Evolutionary conservation across 2,797 vertebrate species (phyloP).

Genomic region (Pelobates cultripes): DNA sequence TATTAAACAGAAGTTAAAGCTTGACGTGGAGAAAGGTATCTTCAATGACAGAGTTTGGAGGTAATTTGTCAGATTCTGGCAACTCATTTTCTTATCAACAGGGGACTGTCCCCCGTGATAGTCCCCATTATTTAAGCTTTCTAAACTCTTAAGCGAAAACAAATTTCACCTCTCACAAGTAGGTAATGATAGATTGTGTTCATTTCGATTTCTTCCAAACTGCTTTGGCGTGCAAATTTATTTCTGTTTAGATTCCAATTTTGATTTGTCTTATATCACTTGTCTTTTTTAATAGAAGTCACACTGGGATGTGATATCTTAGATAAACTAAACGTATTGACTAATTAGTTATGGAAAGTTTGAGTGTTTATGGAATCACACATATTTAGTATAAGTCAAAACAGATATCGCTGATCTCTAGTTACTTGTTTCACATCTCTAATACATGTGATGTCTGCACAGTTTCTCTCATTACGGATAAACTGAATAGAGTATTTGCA

Average conservation of each 20-base stretch:
- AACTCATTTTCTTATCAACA: conserved; percentile 52
- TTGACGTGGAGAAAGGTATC: conserved; percentile 32
- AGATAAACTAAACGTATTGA: too few relatives aligned
- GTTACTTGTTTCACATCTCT: too few relatives aligned
- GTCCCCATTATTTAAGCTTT: conserved; percentile 48
- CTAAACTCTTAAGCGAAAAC: conserved; percentile 50
- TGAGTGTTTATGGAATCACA: too few relatives aligned
- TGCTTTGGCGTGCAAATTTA: conserved; percentile 27
- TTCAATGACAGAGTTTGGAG: conserved; percentile 46
- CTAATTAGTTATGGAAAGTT: too few relatives aligned
- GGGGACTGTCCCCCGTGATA: conserved; percentile 47
- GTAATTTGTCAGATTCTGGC: conserved; percentile 50
- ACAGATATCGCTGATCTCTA: too few relatives aligned
- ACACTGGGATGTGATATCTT: too few relatives aligned
- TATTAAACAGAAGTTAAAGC: conserved; percentile 42
- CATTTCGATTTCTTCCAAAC: conserved; percentile 44
- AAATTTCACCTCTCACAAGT: conserved; percentile 44
- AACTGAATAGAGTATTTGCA: too few relatives aligned
- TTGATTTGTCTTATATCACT: neutral
- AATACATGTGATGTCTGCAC: too few relatives aligned
- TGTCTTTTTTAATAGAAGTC: too few relatives aligned
- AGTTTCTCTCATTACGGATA: too few relatives aligned
- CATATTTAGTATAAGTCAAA: too few relatives aligned
- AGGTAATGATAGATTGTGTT: conserved; percentile 48
- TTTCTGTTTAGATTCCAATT: conserved; percentile 29